Conservation (phyloP, 2,113 vertebrate genomes). For the Pithys albifrons region DNA sequence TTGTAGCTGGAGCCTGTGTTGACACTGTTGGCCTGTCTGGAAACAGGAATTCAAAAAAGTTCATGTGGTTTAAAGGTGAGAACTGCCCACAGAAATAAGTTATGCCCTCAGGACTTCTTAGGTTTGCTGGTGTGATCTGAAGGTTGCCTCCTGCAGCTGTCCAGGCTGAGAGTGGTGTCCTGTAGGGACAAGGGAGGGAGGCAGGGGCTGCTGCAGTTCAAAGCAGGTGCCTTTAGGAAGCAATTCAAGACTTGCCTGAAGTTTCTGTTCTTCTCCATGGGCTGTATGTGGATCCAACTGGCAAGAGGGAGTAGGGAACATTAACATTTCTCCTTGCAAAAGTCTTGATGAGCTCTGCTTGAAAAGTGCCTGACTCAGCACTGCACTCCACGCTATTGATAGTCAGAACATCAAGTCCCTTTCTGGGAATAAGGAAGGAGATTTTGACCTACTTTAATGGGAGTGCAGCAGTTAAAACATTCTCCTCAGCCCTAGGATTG, state of each 20-base stretch:
- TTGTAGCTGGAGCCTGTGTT: background rate
- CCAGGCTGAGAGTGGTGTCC: background rate
- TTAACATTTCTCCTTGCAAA: background rate
- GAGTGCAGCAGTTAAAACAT: background rate
- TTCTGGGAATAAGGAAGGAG: conserved; percentile 28
- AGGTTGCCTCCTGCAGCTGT: background rate
- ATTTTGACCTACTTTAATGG: conserved; percentile 40
- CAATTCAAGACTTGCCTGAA: background rate
- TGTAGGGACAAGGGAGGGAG: background rate
- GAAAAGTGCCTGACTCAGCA: background rate
- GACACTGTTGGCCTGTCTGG: background rate
- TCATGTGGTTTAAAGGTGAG: background rate
- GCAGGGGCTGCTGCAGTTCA: background rate
- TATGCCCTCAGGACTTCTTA: background rate
- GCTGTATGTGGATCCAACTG: background rate
- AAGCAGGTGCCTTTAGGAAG: background rate
- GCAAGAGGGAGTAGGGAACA: background rate
- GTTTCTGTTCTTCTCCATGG: background rate
- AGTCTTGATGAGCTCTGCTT: background rate
- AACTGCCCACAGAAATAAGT: background rate
- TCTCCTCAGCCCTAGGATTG: background rate
- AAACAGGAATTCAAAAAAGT: background rate
- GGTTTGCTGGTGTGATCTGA: background rate
- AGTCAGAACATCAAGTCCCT: conserved; percentile 14
- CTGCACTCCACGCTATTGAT: background rate